Evolutionary conservation across 2,888 invertebrate species (phyloP).

Genomic region (Seladonia tumulorum): DNA sequence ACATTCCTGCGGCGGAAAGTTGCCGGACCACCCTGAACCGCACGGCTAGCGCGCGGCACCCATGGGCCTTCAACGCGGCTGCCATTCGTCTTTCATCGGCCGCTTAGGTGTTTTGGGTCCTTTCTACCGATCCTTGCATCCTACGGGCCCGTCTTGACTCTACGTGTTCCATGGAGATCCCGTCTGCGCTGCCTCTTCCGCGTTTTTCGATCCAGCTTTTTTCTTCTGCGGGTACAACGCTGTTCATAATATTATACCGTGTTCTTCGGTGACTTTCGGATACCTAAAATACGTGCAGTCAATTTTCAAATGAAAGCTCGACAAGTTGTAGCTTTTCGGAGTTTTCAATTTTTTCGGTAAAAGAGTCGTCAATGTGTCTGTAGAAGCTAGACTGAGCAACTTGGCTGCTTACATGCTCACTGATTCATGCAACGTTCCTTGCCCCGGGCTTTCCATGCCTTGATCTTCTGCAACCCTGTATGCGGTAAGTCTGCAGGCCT

Average conservation of each 20-base stretch:
- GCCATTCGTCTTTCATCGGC: conserved; percentile 72
- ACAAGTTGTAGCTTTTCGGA: neutral
- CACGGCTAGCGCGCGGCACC: conserved; percentile 70
- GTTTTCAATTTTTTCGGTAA: neutral
- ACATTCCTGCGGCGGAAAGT: conserved; percentile 83
- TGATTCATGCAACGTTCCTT: conserved; percentile 3
- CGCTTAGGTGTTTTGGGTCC: conserved; percentile 54
- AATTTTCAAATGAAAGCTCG: neutral
- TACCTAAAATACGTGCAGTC: neutral
- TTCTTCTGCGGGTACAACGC: neutral
- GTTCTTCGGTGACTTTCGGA: too few relatives aligned
- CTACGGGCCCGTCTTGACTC: neutral
- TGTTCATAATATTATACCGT: neutral
- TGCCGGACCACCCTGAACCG: conserved; percentile 82
- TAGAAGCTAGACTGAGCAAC: neutral
- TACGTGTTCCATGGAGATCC: neutral
- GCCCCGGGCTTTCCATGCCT: neutral
- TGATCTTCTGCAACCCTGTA: neutral
- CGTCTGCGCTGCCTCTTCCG: neutral
- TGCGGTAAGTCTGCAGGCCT: neutral
- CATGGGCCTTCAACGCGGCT: conserved; percentile 76
- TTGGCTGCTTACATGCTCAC: neutral
- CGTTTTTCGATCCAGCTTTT: neutral
- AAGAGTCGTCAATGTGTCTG: neutral
- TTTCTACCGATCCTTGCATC: neutral